phyloP scores from a whole-genome alignment of 2,797 vertebrate genomes.

The Psittacula derbiana region DNA sequence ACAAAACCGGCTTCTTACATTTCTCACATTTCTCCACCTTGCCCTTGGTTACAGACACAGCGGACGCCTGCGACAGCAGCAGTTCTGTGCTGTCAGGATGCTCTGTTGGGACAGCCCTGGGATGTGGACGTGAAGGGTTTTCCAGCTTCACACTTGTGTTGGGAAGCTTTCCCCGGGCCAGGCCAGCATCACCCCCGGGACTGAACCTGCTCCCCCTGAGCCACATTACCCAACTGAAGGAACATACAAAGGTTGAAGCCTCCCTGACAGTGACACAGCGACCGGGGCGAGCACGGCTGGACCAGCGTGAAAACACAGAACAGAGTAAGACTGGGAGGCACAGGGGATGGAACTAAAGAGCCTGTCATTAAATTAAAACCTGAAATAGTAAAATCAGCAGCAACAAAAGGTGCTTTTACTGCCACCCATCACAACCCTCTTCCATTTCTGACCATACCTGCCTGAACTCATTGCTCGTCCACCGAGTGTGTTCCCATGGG shows the following conservation, averaged over 20 bases:
- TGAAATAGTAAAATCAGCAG: not conserved
- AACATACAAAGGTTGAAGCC: not conserved
- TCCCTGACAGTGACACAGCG: accelerated
- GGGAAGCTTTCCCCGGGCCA: constrained; percentile 38
- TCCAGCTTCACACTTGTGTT: not conserved
- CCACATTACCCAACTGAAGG: not conserved
- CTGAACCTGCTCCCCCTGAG: not conserved
- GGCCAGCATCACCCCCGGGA: not conserved
- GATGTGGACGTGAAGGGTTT: not conserved
- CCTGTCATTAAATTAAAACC: not conserved
- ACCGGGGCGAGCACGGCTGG: not conserved
- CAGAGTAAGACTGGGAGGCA: not conserved
- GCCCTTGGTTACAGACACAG: not conserved
- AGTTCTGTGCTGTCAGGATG: not conserved
- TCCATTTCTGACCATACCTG: not conserved
- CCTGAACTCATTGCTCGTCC: not conserved
- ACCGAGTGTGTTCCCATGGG: not conserved
- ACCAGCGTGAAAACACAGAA: too few species aligned
- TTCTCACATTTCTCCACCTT: not conserved
- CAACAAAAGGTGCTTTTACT: not conserved
- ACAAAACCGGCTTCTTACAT: too few species aligned
- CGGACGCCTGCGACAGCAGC: not conserved
- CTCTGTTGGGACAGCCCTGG: not conserved
- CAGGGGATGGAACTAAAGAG: not conserved
- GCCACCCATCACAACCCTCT: constrained; percentile 43